phyloP scores from a whole-genome alignment of 37 sponge, comb jelly and placozoan genomes.

The Amphimedon queenslandica region DNA sequence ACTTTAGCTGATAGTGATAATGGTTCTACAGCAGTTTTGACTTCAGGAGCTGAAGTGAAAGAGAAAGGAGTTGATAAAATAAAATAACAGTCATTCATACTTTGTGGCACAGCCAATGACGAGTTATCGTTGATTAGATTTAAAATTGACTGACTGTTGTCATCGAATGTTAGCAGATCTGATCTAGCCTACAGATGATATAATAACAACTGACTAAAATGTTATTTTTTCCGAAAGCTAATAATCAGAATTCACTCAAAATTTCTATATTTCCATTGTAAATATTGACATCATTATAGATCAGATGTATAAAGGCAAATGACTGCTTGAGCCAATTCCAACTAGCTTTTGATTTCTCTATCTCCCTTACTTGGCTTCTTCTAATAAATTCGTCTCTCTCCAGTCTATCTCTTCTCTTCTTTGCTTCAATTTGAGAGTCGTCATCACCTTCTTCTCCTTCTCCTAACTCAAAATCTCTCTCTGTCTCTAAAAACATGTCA shows the following conservation, averaged over 20 bases:
- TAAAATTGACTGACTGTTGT: conserved; percentile 70
- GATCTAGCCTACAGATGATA: too few species aligned
- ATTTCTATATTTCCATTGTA: background rate
- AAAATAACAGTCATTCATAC: too few species aligned
- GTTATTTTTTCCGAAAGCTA: background rate
- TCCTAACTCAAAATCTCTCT: conserved; percentile 5
- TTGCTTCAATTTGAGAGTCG: conserved; percentile 35
- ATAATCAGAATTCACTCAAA: background rate
- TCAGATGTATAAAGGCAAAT: background rate
- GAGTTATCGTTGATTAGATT: conserved; percentile 51
- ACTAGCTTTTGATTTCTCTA: too few species aligned
- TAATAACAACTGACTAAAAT: background rate
- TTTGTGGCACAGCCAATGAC: conserved; percentile 24
- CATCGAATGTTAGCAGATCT: conserved; percentile 28
- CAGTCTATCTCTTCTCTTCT: conserved; percentile 54
- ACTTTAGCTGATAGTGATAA: background rate
- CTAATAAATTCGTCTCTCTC: conserved; percentile 79
- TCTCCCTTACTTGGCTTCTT: conserved; percentile 32
- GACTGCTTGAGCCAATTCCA: too few species aligned
- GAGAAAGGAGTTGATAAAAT: too few species aligned
- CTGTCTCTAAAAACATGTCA: conserved; percentile 73
- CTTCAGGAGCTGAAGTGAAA: too few species aligned
- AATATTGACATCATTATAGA: background rate
- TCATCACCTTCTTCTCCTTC: conserved; percentile 32
- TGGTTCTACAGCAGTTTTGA: too few species aligned